Percentiles rank a stretch among this genome's conserved stretches.
Conservation (phyloP, 92 coral and sea anemone genomes). For the Micromussa lordhowensis region DNA sequence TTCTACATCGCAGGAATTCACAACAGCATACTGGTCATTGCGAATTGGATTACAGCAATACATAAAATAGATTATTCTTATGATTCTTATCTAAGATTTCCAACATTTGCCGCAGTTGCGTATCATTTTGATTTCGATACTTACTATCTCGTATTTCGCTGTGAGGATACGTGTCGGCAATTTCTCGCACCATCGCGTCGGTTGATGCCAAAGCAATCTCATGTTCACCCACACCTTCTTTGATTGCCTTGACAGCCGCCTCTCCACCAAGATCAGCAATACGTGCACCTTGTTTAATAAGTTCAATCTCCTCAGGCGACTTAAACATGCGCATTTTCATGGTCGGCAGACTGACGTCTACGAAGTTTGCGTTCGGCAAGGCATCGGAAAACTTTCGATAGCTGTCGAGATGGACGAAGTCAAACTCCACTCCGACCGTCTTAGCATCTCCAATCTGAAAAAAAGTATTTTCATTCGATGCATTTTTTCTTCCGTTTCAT, state of each 20-base stretch:
- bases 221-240: constrained; percentile 81
- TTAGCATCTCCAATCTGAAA: constrained; percentile 76
- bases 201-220: constrained; percentile 92
- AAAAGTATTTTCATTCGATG: too few relatives aligned
- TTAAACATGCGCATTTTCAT: constrained; percentile 93
- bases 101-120: too few relatives aligned
- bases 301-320: constrained; percentile 88
- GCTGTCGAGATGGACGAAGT: constrained; percentile 74
- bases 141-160: constrained; percentile 88
- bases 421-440: constrained; percentile 83
- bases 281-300: constrained; percentile 86
- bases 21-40: too few relatives aligned
- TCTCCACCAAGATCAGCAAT: constrained; percentile 89
- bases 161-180: constrained; percentile 86
- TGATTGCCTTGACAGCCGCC: constrained; percentile 73
- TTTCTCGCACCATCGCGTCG: constrained; percentile 85
- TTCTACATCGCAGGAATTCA: too few relatives aligned
- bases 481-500: too few relatives aligned
- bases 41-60: too few relatives aligned
- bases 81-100: too few relatives aligned
- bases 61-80: too few relatives aligned
- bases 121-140: neutral
- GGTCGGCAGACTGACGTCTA: constrained; percentile 81
- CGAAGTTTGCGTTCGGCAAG: constrained; percentile 74
- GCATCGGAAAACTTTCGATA: constrained; percentile 76